Conservation (phyloP, 2,888 invertebrate genomes). For the Cheilosia urbana region DNA sequence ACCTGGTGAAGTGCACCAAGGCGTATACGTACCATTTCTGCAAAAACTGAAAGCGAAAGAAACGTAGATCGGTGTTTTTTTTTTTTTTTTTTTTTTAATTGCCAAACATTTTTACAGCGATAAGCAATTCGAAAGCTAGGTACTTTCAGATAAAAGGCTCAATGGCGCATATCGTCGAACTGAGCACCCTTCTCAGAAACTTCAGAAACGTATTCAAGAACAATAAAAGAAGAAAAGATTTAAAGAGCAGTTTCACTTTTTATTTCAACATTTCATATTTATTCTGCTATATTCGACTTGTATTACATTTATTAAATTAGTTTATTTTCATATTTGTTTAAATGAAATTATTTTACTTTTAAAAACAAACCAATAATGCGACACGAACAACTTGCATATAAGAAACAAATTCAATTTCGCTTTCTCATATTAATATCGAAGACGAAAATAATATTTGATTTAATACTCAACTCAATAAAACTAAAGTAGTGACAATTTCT, state of each 20-base stretch:
- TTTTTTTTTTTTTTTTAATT: no score
- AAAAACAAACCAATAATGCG: slow-evolving; percentile 7
- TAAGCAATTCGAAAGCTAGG: no score
- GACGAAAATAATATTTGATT: background rate
- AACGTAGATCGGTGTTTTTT: no score
- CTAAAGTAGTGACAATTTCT: background rate
- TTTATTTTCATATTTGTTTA: slow-evolving; percentile 19
- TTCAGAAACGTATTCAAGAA: no score
- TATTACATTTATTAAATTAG: slow-evolving; percentile 50
- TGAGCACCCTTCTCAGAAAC: no score
- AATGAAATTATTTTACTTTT: slow-evolving; percentile 4
- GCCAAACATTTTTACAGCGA: no score
- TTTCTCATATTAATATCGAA: background rate
- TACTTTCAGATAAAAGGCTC: no score
- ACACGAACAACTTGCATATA: background rate
- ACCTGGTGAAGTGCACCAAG: no score
- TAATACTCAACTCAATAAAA: background rate
- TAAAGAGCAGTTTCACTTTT: slow-evolving; percentile 7
- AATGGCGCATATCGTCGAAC: no score
- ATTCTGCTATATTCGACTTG: slow-evolving; percentile 59
- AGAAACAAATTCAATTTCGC: background rate
- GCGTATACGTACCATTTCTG: background rate
- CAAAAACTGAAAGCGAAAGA: background rate
- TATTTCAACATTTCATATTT: slow-evolving; percentile 61
- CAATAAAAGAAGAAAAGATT: background rate